Base-by-base conservation (phyloP, 1,140 invertebrate genomes). In the Atta texana region DNA sequence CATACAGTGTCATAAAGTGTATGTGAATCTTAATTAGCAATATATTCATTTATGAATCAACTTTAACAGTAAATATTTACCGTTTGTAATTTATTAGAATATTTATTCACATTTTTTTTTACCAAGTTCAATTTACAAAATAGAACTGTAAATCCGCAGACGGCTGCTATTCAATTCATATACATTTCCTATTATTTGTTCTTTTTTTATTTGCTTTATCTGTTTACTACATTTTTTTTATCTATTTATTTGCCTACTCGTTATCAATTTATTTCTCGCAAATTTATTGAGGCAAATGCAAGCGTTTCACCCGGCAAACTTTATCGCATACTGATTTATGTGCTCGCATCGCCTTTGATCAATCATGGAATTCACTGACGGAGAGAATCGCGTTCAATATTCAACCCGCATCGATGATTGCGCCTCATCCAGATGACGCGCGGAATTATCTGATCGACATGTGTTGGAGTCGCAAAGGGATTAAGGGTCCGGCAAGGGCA, bases 331-430 rank as follows among this genome's bases (percentile, higher is more conserved):
- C 55, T 51, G 80, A 84, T 84, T 84, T 84, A 84, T 75, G n/a
- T 28, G 66, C 51, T 71, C 66, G 66, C 66, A 61, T 75, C 80
- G 68, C 21, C 69, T 84, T 82, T 63, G 80, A 74, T 61, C 80
- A 61, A 84, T 84, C 55, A 61, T 61, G 55, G 59, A 84, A 84
- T 84, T 74, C 44, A 34, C 28, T 61, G 44, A 51, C 55, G 80
- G 44, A 51, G 69, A 74, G 12, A 68, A n/a, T 71, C 64, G 77
- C 44, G 31, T 81, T 34, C 51, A 44, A 57, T 81, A 81, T 72
- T 57, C 66, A 57, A 69, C 69, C 69, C 78, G 82, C 87, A 90
- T 92, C 87, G 59, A 72, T 87, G 85, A 86, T 88, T 77, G 85
- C 82, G 44, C 55, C 59, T 84, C 86, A 72, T 66, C 80, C 80